These are phyloP conservation scores for Pseudomugil tenellus DNA, from an alignment of 2,797 vertebrate genomes.

Conservation along the genomic window DNA sequence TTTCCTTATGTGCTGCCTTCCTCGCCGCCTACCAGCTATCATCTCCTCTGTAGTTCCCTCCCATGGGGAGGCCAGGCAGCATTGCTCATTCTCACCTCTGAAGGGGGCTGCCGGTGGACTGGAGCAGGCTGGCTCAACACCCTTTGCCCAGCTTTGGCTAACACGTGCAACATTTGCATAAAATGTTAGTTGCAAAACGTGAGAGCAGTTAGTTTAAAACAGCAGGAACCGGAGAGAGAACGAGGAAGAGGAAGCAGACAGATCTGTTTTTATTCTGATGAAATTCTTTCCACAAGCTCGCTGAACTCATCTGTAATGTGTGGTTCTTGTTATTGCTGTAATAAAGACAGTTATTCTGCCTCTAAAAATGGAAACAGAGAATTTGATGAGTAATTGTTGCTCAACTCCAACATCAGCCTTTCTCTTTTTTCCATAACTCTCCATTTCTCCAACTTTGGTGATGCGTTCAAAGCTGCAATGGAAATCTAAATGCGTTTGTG, in stretches of 20 bases:
- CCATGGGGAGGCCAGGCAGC: conserved; percentile 53
- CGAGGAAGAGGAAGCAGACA: not conserved
- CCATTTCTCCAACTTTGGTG: not conserved
- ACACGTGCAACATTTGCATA: conserved; percentile 68
- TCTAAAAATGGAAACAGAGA: conserved; percentile 2
- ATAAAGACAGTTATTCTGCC: conserved; percentile 10
- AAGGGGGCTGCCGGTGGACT: conserved; percentile 61
- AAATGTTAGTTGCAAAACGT: conserved; percentile 41
- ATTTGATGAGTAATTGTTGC: conserved; percentile 51
- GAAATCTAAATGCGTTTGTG: not conserved
- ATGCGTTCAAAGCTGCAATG: not conserved
- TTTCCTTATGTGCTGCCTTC: conserved; percentile 54
- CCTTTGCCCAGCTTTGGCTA: conserved; percentile 56
- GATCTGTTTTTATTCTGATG: conserved; percentile 16
- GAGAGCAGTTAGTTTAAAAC: conserved; percentile 1
- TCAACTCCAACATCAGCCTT: conserved; percentile 4
- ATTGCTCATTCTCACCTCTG: conserved; percentile 76
- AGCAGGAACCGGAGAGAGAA: conserved; percentile 24
- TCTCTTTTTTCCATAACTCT: conserved; percentile 28
- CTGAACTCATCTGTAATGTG: conserved; percentile 7
- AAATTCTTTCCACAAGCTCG: conserved; percentile 7
- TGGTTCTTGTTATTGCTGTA: not conserved
- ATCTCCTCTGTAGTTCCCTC: conserved; percentile 52
- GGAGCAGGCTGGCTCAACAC: conserved; percentile 52
- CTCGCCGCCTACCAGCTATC: conserved; percentile 61